phyloP scores from a whole-genome alignment of 2,113 vertebrate species.

The Xenopus borealis region DNA sequence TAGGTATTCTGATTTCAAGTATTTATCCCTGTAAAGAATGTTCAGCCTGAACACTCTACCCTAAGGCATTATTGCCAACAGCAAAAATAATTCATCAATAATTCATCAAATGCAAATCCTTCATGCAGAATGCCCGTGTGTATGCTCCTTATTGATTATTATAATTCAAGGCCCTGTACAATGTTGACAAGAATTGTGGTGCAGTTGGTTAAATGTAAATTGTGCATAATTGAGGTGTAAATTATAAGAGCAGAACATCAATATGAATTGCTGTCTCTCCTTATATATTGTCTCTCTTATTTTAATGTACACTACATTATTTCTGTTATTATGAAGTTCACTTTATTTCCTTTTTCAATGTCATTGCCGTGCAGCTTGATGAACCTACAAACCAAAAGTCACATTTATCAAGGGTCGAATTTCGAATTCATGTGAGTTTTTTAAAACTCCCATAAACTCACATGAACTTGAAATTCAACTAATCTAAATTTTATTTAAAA shows the following conservation, averaged over 20 bases:
- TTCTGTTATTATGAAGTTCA: not conserved
- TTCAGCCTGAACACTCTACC: not conserved
- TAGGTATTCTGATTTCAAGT: not conserved
- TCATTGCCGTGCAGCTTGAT: not conserved
- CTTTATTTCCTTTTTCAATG: slow-evolving; percentile 10
- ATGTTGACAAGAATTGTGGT: slow-evolving; percentile 6
- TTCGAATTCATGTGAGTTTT: too few relatives aligned
- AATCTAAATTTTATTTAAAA: too few relatives aligned
- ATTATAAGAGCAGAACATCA: slow-evolving; percentile 34
- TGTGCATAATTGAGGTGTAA: slow-evolving; percentile 33
- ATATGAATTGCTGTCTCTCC: slow-evolving; percentile 23
- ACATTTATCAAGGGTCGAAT: too few relatives aligned
- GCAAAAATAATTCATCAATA: not conserved
- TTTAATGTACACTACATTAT: not conserved
- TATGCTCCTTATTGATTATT: slow-evolving; percentile 14
- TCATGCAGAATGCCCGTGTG: not conserved
- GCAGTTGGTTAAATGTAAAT: too few relatives aligned
- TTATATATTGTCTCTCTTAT: slow-evolving; percentile 12
- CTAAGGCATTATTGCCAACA: not conserved
- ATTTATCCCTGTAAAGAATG: not conserved
- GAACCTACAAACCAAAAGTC: too few relatives aligned
- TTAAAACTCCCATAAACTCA: too few relatives aligned
- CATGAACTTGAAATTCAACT: too few relatives aligned
- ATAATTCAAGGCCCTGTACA: slow-evolving; percentile 28
- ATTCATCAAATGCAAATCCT: slow-evolving; percentile 4